Evolutionary conservation across 2,113 vertebrate genomes (phyloP).

Genomic region (Indicator maculatus): DNA sequence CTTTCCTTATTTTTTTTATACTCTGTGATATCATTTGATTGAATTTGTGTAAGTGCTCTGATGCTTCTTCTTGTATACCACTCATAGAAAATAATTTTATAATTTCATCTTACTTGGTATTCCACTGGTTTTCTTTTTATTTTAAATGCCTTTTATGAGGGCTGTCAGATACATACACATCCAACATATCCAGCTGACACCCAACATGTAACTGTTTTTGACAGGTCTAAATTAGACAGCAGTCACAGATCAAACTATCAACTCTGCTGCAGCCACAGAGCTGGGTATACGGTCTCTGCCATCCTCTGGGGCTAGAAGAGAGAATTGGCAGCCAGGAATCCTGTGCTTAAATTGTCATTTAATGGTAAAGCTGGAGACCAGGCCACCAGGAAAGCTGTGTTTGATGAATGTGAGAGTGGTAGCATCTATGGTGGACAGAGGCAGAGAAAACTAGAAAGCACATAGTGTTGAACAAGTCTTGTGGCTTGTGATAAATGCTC

Average conservation of each 20-base stretch:
- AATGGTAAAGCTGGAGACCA: not conserved
- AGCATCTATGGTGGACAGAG: not conserved
- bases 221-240: not conserved
- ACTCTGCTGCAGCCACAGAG: not conserved
- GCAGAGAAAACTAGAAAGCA: not conserved
- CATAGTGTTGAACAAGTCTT: not conserved
- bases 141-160: not conserved
- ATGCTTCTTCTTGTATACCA: not conserved
- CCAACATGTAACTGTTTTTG: not conserved
- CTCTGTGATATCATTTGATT: not conserved
- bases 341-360: not conserved
- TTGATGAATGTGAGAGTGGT: not conserved
- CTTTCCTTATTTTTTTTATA: not conserved
- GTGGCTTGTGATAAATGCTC: not conserved
- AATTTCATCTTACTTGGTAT: not conserved
- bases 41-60: fast-evolving
- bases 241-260: not conserved
- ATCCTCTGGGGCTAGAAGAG: not conserved
- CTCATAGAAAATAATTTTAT: not conserved
- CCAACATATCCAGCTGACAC: not conserved
- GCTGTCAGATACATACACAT: not conserved
- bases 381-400: not conserved
- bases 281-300: not conserved
- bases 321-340: not conserved
- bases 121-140: not conserved